Evolutionary conservation across 92 coral and sea anemone species (phyloP).

Genomic region (Galaxea fascicularis): DNA sequence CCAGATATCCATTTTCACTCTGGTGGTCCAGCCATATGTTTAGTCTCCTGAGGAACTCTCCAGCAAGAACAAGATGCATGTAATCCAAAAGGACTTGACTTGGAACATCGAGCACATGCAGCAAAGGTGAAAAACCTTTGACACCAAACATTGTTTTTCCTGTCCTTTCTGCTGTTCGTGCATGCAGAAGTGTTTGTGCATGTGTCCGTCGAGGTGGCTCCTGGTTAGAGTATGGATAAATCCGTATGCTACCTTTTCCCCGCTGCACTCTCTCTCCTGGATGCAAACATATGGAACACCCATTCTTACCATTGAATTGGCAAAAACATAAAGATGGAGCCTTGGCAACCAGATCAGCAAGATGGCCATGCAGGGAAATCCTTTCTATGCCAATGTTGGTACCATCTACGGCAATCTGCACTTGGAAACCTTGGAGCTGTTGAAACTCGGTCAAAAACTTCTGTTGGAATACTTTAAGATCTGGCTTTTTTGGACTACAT

Average conservation of each 20-base stretch:
- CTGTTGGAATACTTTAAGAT: constrained; percentile 59
- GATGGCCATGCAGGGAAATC: neutral
- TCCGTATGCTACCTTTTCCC: constrained; percentile 4
- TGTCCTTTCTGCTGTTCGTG: constrained; percentile 2
- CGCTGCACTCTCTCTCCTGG: constrained; percentile 10
- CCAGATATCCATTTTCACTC: neutral
- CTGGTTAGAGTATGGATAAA: constrained; percentile 1
- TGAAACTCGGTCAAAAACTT: constrained; percentile 1
- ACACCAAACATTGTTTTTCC: constrained; percentile 29
- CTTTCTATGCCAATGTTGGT: neutral
- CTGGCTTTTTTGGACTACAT: constrained; percentile 60
- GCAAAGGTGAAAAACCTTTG: neutral
- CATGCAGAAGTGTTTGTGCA: neutral
- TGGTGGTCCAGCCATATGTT: constrained; percentile 26
- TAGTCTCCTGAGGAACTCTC: constrained; percentile 36
- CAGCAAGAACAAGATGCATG: constrained; percentile 47
- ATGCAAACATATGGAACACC: neutral
- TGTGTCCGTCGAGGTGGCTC: neutral
- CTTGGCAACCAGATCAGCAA: constrained; percentile 27
- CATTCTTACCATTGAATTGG: constrained; percentile 31
- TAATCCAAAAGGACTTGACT: constrained; percentile 28
- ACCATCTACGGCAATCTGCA: neutral
- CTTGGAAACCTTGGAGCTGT: neutral
- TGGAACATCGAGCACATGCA: constrained; percentile 22
- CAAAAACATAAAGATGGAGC: neutral